Conservation (phyloP, 1,140 invertebrate genomes). For the Aphaenogaster ashmeadi region DNA sequence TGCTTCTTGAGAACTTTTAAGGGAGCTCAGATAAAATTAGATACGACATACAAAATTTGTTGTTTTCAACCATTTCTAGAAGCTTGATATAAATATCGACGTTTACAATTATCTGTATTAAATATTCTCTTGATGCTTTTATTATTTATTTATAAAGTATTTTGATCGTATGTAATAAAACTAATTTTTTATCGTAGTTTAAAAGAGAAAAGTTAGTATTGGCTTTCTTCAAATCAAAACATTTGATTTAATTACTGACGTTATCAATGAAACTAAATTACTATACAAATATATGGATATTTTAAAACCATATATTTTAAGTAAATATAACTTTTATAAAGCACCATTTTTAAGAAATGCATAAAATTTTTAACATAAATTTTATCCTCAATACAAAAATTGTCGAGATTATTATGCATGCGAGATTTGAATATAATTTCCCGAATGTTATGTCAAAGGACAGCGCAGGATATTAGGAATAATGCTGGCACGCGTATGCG, state of each 20-base stretch:
- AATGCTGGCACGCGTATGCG: slow-evolving; percentile 47
- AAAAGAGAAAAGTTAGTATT: not conserved
- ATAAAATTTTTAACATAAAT: slow-evolving; percentile 19
- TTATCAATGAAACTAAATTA: slow-evolving; percentile 27
- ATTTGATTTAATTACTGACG: not conserved
- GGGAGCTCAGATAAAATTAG: not conserved
- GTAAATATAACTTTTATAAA: not conserved
- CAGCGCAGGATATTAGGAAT: slow-evolving; percentile 51
- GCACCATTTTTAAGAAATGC: not conserved
- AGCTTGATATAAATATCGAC: slow-evolving; percentile 14
- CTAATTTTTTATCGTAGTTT: not conserved
- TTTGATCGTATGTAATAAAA: not conserved
- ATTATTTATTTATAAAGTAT: not conserved
- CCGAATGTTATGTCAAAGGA: slow-evolving; percentile 58
- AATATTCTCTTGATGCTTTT: not conserved
- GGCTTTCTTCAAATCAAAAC: not conserved
- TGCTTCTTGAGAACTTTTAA: slow-evolving; percentile 31
- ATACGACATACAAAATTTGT: slow-evolving; percentile 25
- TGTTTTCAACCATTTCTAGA: slow-evolving; percentile 14
- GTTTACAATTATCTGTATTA: not conserved
- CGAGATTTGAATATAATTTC: slow-evolving; percentile 49
- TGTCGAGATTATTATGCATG: slow-evolving; percentile 30
- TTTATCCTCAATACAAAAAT: slow-evolving; percentile 11
- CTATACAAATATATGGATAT: not conserved
- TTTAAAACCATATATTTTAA: slow-evolving; percentile 15